Conservation (phyloP, 2,797 vertebrate genomes). For the Delichon dasypus region DNA sequence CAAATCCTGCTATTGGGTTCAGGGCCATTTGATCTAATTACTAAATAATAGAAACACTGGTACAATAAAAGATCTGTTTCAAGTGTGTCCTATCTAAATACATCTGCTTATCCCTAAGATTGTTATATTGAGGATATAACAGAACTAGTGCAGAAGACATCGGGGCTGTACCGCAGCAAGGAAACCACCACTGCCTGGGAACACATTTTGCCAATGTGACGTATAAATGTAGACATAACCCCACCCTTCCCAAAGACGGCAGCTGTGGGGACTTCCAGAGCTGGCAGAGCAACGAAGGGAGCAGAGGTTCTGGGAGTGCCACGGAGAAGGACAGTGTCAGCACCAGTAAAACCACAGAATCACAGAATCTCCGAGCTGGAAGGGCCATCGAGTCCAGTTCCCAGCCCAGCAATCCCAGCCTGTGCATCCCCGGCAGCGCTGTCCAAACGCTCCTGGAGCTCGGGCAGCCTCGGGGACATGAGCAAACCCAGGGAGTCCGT, state of each 20-base stretch:
- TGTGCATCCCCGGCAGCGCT: not conserved
- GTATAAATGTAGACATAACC: not conserved
- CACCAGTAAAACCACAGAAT: not conserved
- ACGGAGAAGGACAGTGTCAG: not conserved
- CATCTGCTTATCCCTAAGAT: not conserved
- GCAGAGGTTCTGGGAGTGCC: not conserved
- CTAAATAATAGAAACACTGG: not conserved
- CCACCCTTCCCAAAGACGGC: not conserved
- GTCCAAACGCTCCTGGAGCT: not conserved
- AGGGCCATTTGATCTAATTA: not conserved
- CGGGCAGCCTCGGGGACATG: not conserved
- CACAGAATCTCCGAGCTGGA: not conserved
- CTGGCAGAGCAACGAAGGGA: not conserved
- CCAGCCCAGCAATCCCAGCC: not conserved
- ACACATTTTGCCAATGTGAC: not conserved
- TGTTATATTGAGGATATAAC: not conserved
- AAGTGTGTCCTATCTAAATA: not conserved
- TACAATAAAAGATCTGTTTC: not conserved
- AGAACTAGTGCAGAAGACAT: not conserved
- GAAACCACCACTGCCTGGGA: not conserved
- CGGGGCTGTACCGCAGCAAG: not conserved
- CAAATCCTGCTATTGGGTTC: not conserved
- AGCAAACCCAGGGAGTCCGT: not conserved
- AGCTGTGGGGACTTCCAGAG: not conserved
- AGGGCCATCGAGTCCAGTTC: too few relatives aligned